A percentile compares a stretch with the other conserved stretches of the same genome.
phyloP scores from a whole-genome alignment of 1,140 invertebrate species.

The Bombus cullumanus region DNA sequence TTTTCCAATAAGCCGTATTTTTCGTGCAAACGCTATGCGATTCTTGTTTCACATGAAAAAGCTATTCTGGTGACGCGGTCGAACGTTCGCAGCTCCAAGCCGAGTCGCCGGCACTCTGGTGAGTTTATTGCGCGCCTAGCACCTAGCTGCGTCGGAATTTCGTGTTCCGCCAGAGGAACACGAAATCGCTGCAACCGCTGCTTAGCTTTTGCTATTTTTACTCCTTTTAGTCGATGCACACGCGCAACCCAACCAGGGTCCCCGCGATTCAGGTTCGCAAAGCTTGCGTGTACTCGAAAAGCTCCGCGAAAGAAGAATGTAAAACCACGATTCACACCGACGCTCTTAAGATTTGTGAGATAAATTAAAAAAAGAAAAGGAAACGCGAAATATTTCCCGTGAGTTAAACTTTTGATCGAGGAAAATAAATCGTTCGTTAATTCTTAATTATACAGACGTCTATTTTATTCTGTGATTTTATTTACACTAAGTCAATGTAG shows the following conservation, averaged over 20 bases:
- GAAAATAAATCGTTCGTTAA: too few species aligned
- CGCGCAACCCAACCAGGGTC: neutral
- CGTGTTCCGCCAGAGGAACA: conserved; percentile 12
- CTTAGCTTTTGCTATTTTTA: conserved; percentile 57
- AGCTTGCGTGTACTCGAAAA: conserved; percentile 3
- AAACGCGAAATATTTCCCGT: too few species aligned
- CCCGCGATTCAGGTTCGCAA: neutral
- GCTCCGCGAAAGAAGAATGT: conserved; percentile 6
- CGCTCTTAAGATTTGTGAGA: neutral
- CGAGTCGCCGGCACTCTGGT: conserved; percentile 7
- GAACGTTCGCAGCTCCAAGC: conserved; percentile 30
- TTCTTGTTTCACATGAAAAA: conserved; percentile 38
- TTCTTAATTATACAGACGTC: too few species aligned
- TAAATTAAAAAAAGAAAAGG: too few species aligned
- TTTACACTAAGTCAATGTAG: too few species aligned
- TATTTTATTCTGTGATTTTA: too few species aligned
- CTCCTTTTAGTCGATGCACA: conserved; percentile 48
- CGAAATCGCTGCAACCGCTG: conserved; percentile 31
- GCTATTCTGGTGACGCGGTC: conserved; percentile 59
- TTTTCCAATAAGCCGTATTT: neutral
- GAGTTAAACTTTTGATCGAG: too few species aligned
- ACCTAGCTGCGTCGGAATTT: conserved; percentile 24
- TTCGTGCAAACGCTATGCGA: too few species aligned
- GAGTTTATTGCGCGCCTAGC: conserved; percentile 17
- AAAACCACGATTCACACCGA: neutral